Percentiles rank a stretch among this genome's conserved stretches.
phyloP scores from a whole-genome alignment of 2,113 vertebrate species.

The Orcinus orca region DNA sequence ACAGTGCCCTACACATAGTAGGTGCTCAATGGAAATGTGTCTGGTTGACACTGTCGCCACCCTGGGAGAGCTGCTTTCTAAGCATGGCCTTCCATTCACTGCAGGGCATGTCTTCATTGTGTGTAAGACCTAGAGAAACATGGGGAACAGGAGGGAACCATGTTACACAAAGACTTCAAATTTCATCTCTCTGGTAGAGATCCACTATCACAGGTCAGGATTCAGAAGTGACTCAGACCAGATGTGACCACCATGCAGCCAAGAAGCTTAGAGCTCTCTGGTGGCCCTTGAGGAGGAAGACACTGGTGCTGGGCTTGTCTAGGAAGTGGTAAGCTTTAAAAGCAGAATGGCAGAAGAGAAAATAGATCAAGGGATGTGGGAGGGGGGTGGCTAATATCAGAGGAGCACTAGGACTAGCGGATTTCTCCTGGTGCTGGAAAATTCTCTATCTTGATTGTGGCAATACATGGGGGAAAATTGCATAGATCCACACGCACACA shows the following conservation, averaged over 20 bases:
- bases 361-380: neutral
- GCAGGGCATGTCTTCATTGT: rapidly evolving
- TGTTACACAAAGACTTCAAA: neutral
- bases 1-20: neutral
- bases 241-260: neutral
- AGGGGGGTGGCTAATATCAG: neutral
- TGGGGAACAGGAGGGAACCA: neutral
- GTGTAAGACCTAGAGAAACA: neutral
- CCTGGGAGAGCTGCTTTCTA: too few species aligned
- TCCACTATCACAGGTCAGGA: neutral
- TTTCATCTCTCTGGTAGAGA: neutral
- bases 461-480: neutral
- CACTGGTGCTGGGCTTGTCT: neutral
- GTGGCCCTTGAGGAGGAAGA: neutral
- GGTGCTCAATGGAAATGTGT: neutral
- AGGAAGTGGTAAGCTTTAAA: neutral
- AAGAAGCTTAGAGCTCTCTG: neutral
- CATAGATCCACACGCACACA: neutral
- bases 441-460: neutral
- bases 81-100: too few species aligned
- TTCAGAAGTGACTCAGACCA: neutral
- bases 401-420: rapidly evolving
- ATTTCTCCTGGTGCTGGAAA: neutral
- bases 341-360: neutral
- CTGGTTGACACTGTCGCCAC: rapidly evolving